phyloP scores from a whole-genome alignment of 2,797 vertebrate genomes.

The Sebastes itinus region DNA sequence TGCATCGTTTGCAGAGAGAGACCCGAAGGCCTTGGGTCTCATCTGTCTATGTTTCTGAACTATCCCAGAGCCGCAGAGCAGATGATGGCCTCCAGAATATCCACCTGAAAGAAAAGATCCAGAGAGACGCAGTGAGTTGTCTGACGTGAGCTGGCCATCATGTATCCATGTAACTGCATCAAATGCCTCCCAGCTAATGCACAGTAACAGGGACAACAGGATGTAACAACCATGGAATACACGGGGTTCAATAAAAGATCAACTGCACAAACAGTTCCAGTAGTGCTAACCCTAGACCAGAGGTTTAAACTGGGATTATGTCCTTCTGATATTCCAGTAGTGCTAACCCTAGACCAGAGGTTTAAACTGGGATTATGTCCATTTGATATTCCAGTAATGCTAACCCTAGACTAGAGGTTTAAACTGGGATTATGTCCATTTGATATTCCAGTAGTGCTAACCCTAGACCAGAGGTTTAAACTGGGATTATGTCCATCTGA shows the following conservation, averaged over 20 bases:
- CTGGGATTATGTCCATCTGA: background rate
- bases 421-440: background rate
- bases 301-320: background rate
- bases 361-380: background rate
- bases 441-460: too few relatives aligned
- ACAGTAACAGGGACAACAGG: background rate
- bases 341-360: too few relatives aligned
- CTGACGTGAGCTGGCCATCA: background rate
- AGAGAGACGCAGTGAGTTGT: background rate
- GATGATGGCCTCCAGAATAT: constrained; percentile 68
- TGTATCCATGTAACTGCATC: background rate
- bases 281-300: background rate
- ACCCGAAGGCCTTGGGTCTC: background rate
- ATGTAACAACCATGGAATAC: too few relatives aligned
- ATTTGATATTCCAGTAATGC: background rate
- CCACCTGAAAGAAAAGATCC: constrained; percentile 64
- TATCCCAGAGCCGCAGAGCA: constrained; percentile 64
- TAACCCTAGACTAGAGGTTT: background rate
- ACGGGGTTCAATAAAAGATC: too few relatives aligned
- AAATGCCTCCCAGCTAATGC: background rate
- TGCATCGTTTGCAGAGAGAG: background rate
- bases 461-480: too few relatives aligned
- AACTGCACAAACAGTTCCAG: background rate
- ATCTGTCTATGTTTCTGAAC: background rate
- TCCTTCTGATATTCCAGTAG: background rate